Evolutionary conservation across 2,888 invertebrate species (phyloP), one percentile per base, ranked within the genome.

Genomic region (Thymelicus lineola): DNA sequence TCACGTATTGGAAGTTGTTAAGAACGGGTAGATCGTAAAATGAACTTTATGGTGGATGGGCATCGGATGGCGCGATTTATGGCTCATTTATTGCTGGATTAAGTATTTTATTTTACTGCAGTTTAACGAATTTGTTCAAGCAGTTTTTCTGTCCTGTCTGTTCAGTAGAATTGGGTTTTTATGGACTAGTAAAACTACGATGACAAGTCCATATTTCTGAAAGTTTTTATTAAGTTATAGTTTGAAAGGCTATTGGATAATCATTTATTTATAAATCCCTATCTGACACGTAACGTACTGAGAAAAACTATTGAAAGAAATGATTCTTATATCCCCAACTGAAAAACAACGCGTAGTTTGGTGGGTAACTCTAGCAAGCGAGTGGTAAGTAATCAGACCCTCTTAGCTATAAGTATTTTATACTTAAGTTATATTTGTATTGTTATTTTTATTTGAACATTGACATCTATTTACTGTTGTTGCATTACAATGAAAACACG

Each of bases 31-130:
- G 70, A 58, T 73, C 73, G 73, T 73, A 73, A 73, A 73, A 68
- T 72, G 53, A 70, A 68, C 55, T 73, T 73, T 73, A 73, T 66
- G 70, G 70, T 63, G 58, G 70, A 62, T 67, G 70, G 71, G 61
- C 69, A 60, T 63, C 72, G 71, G 74, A 70, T 71, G 71, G 70
- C 65, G 73, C 66, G 70, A 73, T 75, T 75, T 74, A 73, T 73
- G 70, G 70, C 59, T 61, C 70, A 70, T 75, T 75, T 75, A 75
- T 73, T 72, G 71, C 66, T 57, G 62, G 73, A 71, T 71, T 74
- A 75, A 64, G 58, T 70, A 70, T 64, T 64, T 70, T 70, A 70
- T 64, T 70, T 64, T 70, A 70, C 70, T 70, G 64, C 70, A 64
- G 42, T 70, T 70, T 70, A 70, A 70, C 70, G 70, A 70, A 70